Evolutionary conservation across 2,113 vertebrate genomes (phyloP).

Genomic region (Cervus canadensis): DNA sequence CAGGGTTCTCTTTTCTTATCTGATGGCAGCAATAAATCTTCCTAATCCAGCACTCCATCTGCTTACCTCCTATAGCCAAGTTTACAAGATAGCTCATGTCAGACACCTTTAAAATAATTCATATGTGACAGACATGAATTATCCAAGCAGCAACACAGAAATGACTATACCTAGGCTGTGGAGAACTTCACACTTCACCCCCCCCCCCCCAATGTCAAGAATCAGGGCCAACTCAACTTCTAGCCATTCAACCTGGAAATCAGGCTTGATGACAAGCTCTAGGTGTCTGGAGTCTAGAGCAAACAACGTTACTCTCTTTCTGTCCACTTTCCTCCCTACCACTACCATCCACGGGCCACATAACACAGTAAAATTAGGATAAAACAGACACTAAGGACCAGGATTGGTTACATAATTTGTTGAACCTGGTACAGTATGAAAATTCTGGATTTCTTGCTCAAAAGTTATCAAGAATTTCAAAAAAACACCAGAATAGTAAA

Average conservation of each 20-base stretch:
- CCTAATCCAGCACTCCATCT: not conserved
- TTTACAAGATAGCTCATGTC: not conserved
- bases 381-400: not conserved
- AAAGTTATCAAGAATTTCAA: conserved; percentile 28
- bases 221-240: not conserved
- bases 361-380: not conserved
- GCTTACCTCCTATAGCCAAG: not conserved
- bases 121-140: not conserved
- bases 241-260: not conserved
- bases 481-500: not conserved
- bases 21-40: not conserved
- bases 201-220: not conserved
- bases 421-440: not conserved
- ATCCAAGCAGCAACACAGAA: not conserved
- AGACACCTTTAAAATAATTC: not conserved
- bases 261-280: not conserved
- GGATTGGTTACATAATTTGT: not conserved
- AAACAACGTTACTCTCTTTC: not conserved
- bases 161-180: not conserved
- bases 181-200: not conserved
- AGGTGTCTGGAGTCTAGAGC: not conserved
- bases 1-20: not conserved
- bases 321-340: not conserved
- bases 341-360: not conserved
- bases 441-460: not conserved